Evolutionary conservation across 2,113 vertebrate species (phyloP), one percentile per base, ranked within the genome.

Genomic region (Patagioenas fasciata): DNA sequence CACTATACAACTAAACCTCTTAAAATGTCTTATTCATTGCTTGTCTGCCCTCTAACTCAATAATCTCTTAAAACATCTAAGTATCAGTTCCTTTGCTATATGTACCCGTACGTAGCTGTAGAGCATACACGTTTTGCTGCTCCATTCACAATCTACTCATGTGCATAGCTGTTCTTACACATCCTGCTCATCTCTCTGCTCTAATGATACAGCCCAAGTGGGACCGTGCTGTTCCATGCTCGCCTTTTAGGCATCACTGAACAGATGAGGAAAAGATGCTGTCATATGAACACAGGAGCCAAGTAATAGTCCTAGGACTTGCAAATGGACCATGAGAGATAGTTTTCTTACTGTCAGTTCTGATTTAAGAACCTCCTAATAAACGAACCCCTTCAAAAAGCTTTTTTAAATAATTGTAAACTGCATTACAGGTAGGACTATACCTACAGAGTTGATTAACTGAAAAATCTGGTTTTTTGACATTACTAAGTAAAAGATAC

Each of bases 281-380:
- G 6, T 36, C 28, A 9, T 66, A 6, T 17, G 5, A 53, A 20
- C n/a, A 25, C 77, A 50, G 57, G 20, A 83, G 32, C 36, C n/a
- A 25, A 0, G 0, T 6, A 10, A 6, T 0, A 54, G 5, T 26
- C 44, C 18, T 47, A 47, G 18, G 44, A 23, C 44, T 69, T 12
- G 2, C 51, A 65, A 85, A 67, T 61, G 50, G 54, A 18, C 71
- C 21, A 4, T 14, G 21, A 31, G 19, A 14, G 11, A 6, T 72
- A 34, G 15, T 21, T 71, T 81, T 75, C n/a, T 25, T 38, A 60
- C 17, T 79, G 42, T 23, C 42, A 47, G 29, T 50, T 90, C 40
- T 72, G 28, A 69, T 80, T 88, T 61, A 60, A 85, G 47, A 58
- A 25, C 2, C 13, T 13, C 14, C 13, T 16, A 72, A 58, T 29